Evolutionary conservation across 2,113 vertebrate species (phyloP).

Genomic region (Stigmatopora nigra): DNA sequence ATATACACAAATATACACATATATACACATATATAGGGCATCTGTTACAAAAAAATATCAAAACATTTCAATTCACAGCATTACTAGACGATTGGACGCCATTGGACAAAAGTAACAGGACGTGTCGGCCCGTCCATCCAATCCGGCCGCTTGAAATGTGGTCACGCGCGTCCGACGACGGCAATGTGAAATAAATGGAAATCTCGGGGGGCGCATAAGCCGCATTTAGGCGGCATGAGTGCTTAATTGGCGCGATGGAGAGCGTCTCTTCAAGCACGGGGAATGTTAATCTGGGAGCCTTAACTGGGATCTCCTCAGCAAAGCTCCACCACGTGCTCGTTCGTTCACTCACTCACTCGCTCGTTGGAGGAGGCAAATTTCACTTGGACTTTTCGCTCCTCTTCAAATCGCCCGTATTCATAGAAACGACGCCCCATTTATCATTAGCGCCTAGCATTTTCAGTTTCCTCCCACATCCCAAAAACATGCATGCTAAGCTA

Average conservation of each 20-base stretch:
- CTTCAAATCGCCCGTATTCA: constrained; percentile 58
- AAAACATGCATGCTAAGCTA: too few species aligned
- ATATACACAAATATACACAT: too few species aligned
- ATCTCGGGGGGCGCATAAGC: constrained; percentile 3
- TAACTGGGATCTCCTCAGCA: constrained; percentile 16
- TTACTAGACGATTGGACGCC: too few species aligned
- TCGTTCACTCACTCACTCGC: too few species aligned
- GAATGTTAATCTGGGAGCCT: constrained; percentile 5
- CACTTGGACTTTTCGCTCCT: constrained; percentile 15
- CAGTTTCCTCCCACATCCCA: too few species aligned
- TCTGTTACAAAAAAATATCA: too few species aligned
- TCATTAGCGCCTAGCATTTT: constrained; percentile 48
- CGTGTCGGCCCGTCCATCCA: too few species aligned
- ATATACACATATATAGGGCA: too few species aligned
- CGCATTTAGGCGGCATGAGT: constrained; percentile 3
- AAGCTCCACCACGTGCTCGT: constrained; percentile 27
- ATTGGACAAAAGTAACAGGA: too few species aligned
- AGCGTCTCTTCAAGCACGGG: constrained; percentile 7
- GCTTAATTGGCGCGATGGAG: constrained; percentile 20
- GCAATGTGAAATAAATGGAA: neutral
- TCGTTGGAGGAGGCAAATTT: constrained; percentile 16
- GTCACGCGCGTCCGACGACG: neutral
- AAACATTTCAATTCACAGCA: too few species aligned
- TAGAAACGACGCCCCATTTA: constrained; percentile 63
- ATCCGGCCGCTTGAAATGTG: too few species aligned